A percentile compares a stretch with the other conserved stretches of the same genome.
These are phyloP conservation scores for Manis javanica DNA, from an alignment of 2,797 vertebrate species.

Conservation along the genomic window DNA sequence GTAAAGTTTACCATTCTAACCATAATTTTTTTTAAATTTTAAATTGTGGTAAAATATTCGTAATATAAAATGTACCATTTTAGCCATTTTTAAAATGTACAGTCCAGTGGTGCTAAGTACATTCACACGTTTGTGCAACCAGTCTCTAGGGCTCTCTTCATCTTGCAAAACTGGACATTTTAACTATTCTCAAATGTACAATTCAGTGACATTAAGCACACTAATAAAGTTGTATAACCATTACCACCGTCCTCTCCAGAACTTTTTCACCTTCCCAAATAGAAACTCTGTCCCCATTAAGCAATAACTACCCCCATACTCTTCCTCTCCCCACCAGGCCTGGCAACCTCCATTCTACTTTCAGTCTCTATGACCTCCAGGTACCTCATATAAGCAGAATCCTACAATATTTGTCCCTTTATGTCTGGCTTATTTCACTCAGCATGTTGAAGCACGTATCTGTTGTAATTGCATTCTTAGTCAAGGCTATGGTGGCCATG, in stretches of 20 bases:
- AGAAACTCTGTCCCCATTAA: background rate
- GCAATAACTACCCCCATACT: too few species aligned
- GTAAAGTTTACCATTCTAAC: background rate
- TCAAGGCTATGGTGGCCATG: background rate
- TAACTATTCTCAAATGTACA: background rate
- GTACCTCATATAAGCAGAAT: background rate
- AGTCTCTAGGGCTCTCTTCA: background rate
- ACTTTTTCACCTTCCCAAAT: background rate
- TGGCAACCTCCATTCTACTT: background rate
- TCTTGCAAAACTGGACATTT: background rate
- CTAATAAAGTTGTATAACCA: too few species aligned
- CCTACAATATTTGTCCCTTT: background rate
- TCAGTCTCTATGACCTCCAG: background rate
- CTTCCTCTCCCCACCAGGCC: background rate
- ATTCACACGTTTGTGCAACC: background rate
- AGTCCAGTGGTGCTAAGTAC: background rate
- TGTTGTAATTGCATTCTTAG: background rate
- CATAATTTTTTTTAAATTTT: background rate
- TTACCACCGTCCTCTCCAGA: background rate
- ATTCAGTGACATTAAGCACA: background rate
- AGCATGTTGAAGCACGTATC: accelerated
- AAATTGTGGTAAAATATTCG: background rate
- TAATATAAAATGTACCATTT: background rate
- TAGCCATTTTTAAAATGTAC: background rate
- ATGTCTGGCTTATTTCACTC: background rate